Conservation (phyloP, 2,113 vertebrate species). For the Microtus ochrogaster region DNA sequence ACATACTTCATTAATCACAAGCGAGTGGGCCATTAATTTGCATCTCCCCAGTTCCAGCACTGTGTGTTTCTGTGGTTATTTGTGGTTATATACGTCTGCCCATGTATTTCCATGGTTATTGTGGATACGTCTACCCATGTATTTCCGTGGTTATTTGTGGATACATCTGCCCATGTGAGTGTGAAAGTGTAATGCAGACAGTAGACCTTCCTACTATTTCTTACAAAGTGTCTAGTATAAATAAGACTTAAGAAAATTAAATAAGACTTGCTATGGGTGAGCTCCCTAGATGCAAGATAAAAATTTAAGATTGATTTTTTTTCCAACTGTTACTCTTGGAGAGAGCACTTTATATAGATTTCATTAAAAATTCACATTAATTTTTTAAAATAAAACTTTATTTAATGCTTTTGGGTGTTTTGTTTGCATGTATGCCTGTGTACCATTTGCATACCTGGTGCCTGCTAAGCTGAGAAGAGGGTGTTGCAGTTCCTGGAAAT, state of each 20-base stretch:
- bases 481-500: neutral
- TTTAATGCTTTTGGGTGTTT: neutral
- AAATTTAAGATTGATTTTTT: constrained; percentile 21
- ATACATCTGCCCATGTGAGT: neutral
- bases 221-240: neutral
- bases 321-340: neutral
- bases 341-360: neutral
- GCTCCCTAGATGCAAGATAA: neutral
- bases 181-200: neutral
- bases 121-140: neutral
- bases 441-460: too few species aligned
- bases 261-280: neutral
- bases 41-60: neutral
- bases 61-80: neutral
- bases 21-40: constrained; percentile 11
- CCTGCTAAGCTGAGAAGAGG: neutral
- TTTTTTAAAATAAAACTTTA: neutral
- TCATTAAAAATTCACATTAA: neutral
- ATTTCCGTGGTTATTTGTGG: neutral
- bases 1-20: neutral
- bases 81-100: neutral
- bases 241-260: neutral
- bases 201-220: constrained; percentile 3
- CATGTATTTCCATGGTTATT: neutral
- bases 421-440: neutral